Conservation (phyloP, 2,113 vertebrate species). For the Mastomys coucha region DNA sequence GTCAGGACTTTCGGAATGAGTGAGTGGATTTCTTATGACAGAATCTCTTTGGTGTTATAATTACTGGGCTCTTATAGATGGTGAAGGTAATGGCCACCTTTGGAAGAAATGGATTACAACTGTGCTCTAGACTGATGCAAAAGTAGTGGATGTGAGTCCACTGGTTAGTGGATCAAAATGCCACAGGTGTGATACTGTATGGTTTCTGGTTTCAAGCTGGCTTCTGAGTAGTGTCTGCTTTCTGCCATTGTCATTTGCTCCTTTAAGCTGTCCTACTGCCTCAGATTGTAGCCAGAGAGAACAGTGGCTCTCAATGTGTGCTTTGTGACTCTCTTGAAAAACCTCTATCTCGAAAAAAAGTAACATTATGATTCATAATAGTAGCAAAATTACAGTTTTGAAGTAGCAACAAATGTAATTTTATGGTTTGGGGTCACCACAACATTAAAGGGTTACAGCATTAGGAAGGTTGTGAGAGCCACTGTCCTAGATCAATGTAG, state of each 20-base stretch:
- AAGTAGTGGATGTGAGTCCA: slow-evolving; percentile 95
- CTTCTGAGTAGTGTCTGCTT: slow-evolving; percentile 93
- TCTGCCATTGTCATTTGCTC: slow-evolving; percentile 92
- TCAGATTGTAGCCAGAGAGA: slow-evolving; percentile 88
- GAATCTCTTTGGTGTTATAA: slow-evolving; percentile 97
- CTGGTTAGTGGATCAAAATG: slow-evolving; percentile 92
- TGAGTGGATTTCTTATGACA: slow-evolving; percentile 97
- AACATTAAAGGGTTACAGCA: not conserved
- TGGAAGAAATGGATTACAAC: slow-evolving; percentile 94
- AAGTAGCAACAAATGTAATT: not conserved
- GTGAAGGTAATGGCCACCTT: slow-evolving; percentile 97
- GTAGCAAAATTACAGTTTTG: not conserved
- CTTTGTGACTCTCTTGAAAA: not conserved
- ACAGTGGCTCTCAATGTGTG: not conserved
- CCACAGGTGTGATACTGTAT: slow-evolving; percentile 87
- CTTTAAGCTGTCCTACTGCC: slow-evolving; percentile 94
- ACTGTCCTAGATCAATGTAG: not conserved
- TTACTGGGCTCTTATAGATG: slow-evolving; percentile 97
- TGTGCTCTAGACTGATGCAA: slow-evolving; percentile 93
- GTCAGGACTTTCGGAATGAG: slow-evolving; percentile 96
- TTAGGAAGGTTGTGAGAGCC: not conserved
- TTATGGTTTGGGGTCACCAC: not conserved
- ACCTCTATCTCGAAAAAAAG: not conserved
- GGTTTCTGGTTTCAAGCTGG: slow-evolving; percentile 92
- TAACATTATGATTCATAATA: not conserved